These are phyloP conservation scores for Cheilosia vernalis DNA, from an alignment of 2,888 invertebrate genomes.

Conservation along the genomic window DNA sequence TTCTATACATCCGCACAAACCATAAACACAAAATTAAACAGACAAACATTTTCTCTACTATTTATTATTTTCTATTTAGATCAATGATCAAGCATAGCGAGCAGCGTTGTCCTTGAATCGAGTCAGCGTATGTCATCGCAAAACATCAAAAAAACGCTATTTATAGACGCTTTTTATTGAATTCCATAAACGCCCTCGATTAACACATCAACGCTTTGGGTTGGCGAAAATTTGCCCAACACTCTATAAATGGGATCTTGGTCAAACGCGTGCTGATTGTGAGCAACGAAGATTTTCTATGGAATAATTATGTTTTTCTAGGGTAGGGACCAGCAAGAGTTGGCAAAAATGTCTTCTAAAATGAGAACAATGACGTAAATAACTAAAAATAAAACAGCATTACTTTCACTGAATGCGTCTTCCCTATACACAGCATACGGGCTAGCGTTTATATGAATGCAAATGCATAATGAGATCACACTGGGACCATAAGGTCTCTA, in stretches of 20 bases:
- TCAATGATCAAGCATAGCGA: constrained; percentile 55
- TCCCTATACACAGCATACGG: neutral
- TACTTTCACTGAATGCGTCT: constrained; percentile 46
- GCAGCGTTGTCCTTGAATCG: constrained; percentile 56
- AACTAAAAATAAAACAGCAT: constrained; percentile 60
- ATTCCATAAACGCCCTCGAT: constrained; percentile 59
- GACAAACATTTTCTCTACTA: constrained; percentile 9
- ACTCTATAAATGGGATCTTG: constrained; percentile 30
- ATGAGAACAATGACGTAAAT: constrained; percentile 67
- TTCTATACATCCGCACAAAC: neutral
- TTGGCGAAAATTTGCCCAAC: constrained; percentile 24
- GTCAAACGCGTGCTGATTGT: constrained; percentile 17
- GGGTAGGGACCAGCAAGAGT: constrained; percentile 13
- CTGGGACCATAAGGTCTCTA: constrained; percentile 40
- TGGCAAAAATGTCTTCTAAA: constrained; percentile 28
- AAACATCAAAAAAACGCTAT: constrained; percentile 55
- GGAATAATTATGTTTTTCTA: constrained; percentile 1
- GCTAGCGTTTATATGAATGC: neutral
- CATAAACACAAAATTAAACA: constrained; percentile 32
- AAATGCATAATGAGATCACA: constrained; percentile 61
- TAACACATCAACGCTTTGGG: neutral
- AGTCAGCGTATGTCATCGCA: constrained; percentile 49
- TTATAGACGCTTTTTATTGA: constrained; percentile 54
- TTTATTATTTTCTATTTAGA: constrained; percentile 62
- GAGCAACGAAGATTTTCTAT: neutral